These are phyloP conservation scores for Microcebus griseorufus DNA, from an alignment of 2,113 vertebrate genomes.

Conservation along the genomic window DNA sequence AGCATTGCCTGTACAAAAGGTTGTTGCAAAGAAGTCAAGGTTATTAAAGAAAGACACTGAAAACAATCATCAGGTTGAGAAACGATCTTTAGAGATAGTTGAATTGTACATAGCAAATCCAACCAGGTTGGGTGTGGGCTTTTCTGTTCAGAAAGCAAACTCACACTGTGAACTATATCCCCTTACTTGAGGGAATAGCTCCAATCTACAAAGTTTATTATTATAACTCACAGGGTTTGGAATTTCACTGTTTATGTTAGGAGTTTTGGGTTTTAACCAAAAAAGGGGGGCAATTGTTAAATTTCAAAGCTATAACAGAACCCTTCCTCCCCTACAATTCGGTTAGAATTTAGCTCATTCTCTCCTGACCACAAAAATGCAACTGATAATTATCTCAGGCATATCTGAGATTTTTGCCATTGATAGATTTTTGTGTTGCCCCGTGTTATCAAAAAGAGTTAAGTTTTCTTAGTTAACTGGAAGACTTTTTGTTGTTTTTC, in stretches of 20 bases:
- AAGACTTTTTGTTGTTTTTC: not conserved
- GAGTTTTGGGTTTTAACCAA: conserved; percentile 24
- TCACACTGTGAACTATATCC: not conserved
- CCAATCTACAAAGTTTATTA: conserved; percentile 25
- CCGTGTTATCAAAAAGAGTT: not conserved
- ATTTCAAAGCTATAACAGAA: not conserved
- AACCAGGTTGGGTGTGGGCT: not conserved
- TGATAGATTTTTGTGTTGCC: not conserved
- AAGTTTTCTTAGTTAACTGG: not conserved
- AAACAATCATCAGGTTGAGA: not conserved
- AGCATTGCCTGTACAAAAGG: not conserved
- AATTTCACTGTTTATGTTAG: conserved; percentile 28
- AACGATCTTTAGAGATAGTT: not conserved
- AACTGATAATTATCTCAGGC: not conserved
- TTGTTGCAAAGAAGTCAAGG: not conserved
- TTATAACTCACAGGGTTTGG: conserved; percentile 20
- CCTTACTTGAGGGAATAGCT: not conserved
- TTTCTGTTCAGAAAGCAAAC: conserved; percentile 28
- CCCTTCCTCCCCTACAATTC: not conserved
- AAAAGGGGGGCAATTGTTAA: not conserved
- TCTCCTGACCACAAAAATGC: not conserved
- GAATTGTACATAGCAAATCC: not conserved
- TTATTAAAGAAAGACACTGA: conserved; percentile 4
- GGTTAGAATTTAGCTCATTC: not conserved
- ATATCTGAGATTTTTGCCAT: not conserved